Base-by-base conservation (phyloP, 92 coral and sea anemone species). In the Scolanthus callimorphus region DNA sequence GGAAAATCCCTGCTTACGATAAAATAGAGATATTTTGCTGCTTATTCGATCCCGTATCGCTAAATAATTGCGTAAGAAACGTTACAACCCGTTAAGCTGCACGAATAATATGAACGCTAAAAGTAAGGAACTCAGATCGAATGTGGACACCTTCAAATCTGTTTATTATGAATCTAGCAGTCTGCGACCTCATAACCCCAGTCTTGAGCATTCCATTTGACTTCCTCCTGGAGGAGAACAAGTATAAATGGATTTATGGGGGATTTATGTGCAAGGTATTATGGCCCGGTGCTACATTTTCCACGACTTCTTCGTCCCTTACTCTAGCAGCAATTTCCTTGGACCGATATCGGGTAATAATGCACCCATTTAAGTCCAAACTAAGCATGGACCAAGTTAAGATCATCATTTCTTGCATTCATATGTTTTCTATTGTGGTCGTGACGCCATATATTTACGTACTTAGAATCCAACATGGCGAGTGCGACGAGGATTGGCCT, bases 161-260 rank as follows among this genome's bases (percentile, higher is more conserved):
- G 28, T 55, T 94, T 1, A 82, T 94, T n/a, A 43, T 86, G 49
- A 89, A 83, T 57, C 74, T 94, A 1, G 99, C 99, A 9, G 59
- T 84, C 2, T 94, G 96, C 27, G 99, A 94, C 65, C 75, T 94
- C 10, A 31, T 94, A n/a, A 77, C 90, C 4, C 99, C 99, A 3
- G 51, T 94, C 12, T 27, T 94, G 0, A 89, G 96, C 65, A 89
- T 94, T 39, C 96, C 94, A 0, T 75, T 94, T 17, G 94, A 89
- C 39, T 77, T 88, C 19, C 75, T 77, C 0, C 79, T 88, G 6
- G 90, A 94, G 29, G 84, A 80, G 23, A 49, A 74, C 58, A 58
- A 56, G 0, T 67, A 78, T 58, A 27, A 34, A 2, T 94, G 99
- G 99, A 70, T 81, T 29, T 89, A 84, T 30, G 94, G 96, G 0